phyloP scores from a whole-genome alignment of 2,888 invertebrate species.

The Drosophila demipolita region DNA sequence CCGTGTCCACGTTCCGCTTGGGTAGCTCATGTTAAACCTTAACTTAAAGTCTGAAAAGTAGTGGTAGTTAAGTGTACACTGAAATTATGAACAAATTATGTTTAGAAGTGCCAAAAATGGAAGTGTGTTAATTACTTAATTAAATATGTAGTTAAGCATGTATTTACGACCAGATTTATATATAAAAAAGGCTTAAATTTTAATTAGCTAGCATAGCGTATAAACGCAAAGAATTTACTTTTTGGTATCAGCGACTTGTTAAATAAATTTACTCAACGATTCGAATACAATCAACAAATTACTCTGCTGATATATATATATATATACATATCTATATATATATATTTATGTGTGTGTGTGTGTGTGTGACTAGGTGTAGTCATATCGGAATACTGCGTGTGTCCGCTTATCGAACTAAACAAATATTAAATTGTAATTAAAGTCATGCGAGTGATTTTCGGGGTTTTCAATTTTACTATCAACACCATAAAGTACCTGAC shows the following conservation, averaged over 20 bases:
- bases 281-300: constrained; percentile 28
- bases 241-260: constrained; percentile 56
- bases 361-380: constrained; percentile 60
- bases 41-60: background rate
- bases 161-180: constrained; percentile 23
- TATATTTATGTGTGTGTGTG: constrained; percentile 10
- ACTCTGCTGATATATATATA: constrained; percentile 4
- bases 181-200: constrained; percentile 75
- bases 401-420: constrained; percentile 77
- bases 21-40: background rate
- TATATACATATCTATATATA: background rate
- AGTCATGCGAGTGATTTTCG: constrained; percentile 79
- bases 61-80: background rate
- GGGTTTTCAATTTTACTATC: constrained; percentile 39
- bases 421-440: constrained; percentile 82
- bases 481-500: constrained; percentile 42
- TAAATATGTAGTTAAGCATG: background rate
- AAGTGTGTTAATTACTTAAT: background rate
- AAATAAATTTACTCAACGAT: constrained; percentile 71
- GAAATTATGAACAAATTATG: constrained; percentile 1
- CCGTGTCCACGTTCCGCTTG: constrained; percentile 34
- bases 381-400: constrained; percentile 51
- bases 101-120: constrained; percentile 15
- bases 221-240: constrained; percentile 19
- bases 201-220: constrained; percentile 61